Evolutionary conservation across 2,797 vertebrate species (phyloP).

Genomic region (Pelodytes ibericus): DNA sequence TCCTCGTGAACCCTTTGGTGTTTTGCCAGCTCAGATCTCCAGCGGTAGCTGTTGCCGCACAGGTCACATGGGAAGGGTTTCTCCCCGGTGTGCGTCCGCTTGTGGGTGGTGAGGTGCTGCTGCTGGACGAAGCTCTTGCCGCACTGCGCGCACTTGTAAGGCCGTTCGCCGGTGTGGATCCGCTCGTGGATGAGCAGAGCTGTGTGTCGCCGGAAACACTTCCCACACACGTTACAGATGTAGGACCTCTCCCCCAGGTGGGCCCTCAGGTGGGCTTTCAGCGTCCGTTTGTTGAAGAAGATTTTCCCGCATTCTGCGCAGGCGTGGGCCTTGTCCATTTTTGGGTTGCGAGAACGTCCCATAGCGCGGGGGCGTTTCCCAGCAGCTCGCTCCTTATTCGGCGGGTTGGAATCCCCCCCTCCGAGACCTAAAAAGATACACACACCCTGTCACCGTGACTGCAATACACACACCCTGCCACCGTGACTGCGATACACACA

Average conservation of each 20-base stretch:
- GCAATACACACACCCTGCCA: no score
- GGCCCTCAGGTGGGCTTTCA: constrained; percentile 33
- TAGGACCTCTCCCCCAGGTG: constrained; percentile 42
- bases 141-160: constrained; percentile 43
- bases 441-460: no score
- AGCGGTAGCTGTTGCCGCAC: constrained; percentile 45
- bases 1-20: constrained; percentile 30
- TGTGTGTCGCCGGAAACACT: constrained; percentile 47
- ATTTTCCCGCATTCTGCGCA: constrained; percentile 39
- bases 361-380: not conserved
- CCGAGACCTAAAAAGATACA: not conserved
- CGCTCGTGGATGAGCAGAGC: constrained; percentile 47
- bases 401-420: not conserved
- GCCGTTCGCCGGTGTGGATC: constrained; percentile 44
- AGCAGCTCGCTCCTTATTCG: not conserved
- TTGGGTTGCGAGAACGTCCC: not conserved
- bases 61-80: constrained; percentile 33
- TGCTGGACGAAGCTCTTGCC: constrained; percentile 49
- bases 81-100: constrained; percentile 42
- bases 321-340: constrained; percentile 33
- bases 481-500: no score
- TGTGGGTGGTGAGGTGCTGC: constrained; percentile 48
- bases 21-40: constrained; percentile 32
- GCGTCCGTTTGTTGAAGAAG: constrained; percentile 45
- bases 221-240: constrained; percentile 50